Evolutionary conservation across 2,113 vertebrate species (phyloP).

Genomic region (Melanostigma gelatinosum): DNA sequence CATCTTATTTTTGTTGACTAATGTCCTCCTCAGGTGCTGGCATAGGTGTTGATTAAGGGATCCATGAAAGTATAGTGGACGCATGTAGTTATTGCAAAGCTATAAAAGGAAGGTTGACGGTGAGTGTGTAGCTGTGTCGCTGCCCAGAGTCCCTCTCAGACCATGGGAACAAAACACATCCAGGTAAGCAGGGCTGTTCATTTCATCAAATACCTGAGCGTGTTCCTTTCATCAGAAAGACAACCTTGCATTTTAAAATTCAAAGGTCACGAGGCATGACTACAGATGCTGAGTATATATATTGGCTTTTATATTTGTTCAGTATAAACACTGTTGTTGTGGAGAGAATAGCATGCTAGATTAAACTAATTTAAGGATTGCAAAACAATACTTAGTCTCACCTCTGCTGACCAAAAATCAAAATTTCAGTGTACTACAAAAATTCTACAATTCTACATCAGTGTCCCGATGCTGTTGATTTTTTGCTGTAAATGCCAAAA

Average conservation of each 20-base stretch:
- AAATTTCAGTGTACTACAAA: neutral
- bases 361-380: neutral
- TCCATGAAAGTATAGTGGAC: constrained; percentile 54
- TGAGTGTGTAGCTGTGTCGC: constrained; percentile 6
- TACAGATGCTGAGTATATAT: neutral
- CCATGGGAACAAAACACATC: constrained; percentile 65
- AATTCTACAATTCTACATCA: neutral
- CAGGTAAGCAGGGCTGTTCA: constrained; percentile 56
- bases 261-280: neutral
- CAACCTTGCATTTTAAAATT: neutral
- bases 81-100: constrained; percentile 41
- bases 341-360: neutral
- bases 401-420: neutral
- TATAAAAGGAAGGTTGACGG: constrained; percentile 60
- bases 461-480: neutral
- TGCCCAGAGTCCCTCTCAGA: constrained; percentile 35
- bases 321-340: neutral
- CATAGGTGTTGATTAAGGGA: constrained; percentile 62
- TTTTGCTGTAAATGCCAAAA: neutral
- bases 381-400: neutral
- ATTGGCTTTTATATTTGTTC: neutral
- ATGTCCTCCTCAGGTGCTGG: constrained; percentile 56
- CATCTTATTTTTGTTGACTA: constrained; percentile 77
- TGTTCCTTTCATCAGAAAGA: neutral
- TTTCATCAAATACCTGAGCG: neutral